Base-by-base conservation (phyloP, 2,113 vertebrate species). In the Formicarius rufipectus region DNA sequence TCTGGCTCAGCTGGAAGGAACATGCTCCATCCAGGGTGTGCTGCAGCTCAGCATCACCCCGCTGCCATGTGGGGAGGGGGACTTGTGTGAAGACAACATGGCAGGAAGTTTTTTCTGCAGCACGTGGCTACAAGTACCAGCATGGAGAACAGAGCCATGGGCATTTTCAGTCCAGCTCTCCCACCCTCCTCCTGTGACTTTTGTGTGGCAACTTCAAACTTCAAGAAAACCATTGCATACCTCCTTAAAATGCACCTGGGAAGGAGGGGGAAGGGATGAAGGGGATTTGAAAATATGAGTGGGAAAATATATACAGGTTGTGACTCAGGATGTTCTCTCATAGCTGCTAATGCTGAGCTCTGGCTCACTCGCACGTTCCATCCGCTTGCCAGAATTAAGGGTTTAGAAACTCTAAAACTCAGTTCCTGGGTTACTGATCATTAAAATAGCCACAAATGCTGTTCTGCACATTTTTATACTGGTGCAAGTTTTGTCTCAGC, bases 1-100 rank as follows among this genome's bases (percentile, higher is more conserved):
- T 94, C 95, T 97, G 96, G 95, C 68, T 77, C 42, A 80, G 55
- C 44, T 86, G 39, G 87, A 91, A 78, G 93, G 56, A 94, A 42
- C 4, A 1, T 40, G 4, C 33, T n/a, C 59, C 58, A 60, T 44
- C 14, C 5, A 2, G 13, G 30, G 4, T 2, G 31, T 42, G 63
- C 63, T 85, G 53, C 67, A 76, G 49, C 72, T 80, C 75, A 45
- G 14, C 30, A 6, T 30, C 21, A 23, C 3, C 1, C 45, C 73
- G 2, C 68, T 64, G 50, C 14, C 40, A 7, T 24, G 31, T 8
- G 35, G 20, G 24, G 44, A 47, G 49, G 49, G n/a, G 24, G 20
- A 56, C 12, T 3, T 2, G 18, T 33, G 13, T 18, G 47, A 68
- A 18, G 12, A 14, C 8, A 31, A n/a, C 11, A 7, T 8, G 45